Percentiles rank a stretch among this genome's conserved stretches.
phyloP scores from a whole-genome alignment of 2,888 invertebrate genomes.

The Pseudococcus jackbeardsleyi region DNA sequence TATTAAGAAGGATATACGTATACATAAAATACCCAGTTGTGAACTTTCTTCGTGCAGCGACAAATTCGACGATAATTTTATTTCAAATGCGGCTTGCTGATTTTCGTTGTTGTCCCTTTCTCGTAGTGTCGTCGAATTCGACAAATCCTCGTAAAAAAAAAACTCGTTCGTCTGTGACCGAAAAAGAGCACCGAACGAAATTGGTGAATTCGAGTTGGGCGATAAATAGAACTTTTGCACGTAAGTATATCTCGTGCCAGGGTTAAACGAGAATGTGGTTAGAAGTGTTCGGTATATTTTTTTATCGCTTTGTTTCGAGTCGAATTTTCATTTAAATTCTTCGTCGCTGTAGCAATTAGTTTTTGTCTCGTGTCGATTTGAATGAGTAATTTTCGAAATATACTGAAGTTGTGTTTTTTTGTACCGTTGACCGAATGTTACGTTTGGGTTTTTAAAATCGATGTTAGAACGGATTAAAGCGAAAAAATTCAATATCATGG shows the following conservation, averaged over 20 bases:
- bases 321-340: background rate
- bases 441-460: too few species aligned
- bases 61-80: slow-evolving; percentile 31
- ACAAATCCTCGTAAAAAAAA: background rate
- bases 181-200: background rate
- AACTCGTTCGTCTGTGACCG: background rate
- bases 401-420: background rate
- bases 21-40: background rate
- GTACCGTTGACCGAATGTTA: too few species aligned
- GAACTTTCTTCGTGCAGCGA: background rate
- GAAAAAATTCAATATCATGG: too few species aligned
- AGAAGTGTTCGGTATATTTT: background rate
- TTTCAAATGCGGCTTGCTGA: background rate
- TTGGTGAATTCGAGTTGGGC: too few species aligned
- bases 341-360: background rate
- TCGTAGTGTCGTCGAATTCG: background rate
- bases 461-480: too few species aligned
- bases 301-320: background rate
- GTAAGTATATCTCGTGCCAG: background rate
- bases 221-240: too few species aligned
- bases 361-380: background rate
- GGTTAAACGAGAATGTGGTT: background rate
- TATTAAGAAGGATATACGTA: slow-evolving; percentile 8
- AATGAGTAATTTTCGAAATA: background rate
- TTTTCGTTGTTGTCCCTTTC: background rate